phyloP scores from a whole-genome alignment of 1,140 invertebrate genomes.

The Musca domestica region DNA sequence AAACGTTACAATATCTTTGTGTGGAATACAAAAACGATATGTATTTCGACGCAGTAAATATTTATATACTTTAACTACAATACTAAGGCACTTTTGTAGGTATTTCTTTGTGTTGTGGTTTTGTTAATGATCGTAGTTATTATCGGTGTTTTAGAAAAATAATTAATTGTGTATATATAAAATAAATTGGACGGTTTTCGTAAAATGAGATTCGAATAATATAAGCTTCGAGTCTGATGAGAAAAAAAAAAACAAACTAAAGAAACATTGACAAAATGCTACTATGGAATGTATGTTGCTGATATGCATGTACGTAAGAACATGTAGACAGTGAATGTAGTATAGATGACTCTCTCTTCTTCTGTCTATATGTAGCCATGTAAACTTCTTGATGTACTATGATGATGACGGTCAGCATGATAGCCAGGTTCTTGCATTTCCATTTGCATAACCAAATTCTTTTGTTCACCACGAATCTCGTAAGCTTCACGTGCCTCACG shows the following conservation, averaged over 20 bases:
- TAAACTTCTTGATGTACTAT: conserved; percentile 50
- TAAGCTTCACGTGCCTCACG: conserved; percentile 71
- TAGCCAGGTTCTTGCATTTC: conserved; percentile 63
- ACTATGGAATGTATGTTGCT: conserved; percentile 8
- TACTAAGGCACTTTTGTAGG: conserved; percentile 29
- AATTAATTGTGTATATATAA: not conserved
- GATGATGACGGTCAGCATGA: conserved; percentile 48
- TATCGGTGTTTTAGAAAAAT: not conserved
- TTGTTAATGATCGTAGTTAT: too few relatives aligned
- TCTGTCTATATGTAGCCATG: conserved; percentile 48
- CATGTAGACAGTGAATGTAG: not conserved
- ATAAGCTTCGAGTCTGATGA: conserved; percentile 7
- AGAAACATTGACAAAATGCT: not conserved
- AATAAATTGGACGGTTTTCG: not conserved
- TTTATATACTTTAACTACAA: conserved; percentile 32
- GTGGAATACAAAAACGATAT: conserved; percentile 8
- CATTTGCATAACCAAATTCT: conserved; percentile 83
- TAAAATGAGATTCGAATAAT: not conserved
- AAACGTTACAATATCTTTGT: not conserved
- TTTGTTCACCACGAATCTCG: conserved; percentile 70
- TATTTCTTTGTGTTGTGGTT: not conserved
- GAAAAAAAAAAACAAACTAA: not conserved
- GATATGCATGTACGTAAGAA: not conserved
- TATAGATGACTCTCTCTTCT: not conserved
- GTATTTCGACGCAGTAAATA: conserved; percentile 2